Percentiles rank a stretch among this genome's conserved stretches.
Conservation (phyloP, 2,797 vertebrate species). For the Artibeus jamaicensis region DNA sequence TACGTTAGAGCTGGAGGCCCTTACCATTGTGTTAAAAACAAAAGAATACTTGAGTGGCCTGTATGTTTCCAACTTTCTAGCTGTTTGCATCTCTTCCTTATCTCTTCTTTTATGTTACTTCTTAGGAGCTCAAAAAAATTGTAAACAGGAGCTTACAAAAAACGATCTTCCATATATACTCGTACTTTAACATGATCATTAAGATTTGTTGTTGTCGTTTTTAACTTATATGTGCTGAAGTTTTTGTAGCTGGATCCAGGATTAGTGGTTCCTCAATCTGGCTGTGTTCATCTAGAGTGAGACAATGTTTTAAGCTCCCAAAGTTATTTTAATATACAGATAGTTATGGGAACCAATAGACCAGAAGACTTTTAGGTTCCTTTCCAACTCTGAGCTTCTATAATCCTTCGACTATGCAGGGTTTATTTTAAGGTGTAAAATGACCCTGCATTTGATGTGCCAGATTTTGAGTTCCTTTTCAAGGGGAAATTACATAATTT, state of each 20-base stretch:
- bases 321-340: not conserved
- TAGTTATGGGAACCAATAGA: not conserved
- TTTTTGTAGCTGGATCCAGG: not conserved
- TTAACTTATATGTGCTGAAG: not conserved
- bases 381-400: not conserved
- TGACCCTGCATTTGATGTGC: not conserved
- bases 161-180: not conserved
- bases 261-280: not conserved
- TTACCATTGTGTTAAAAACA: constrained; percentile 21
- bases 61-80: not conserved
- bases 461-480: not conserved
- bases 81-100: not conserved
- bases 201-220: not conserved
- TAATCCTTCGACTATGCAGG: not conserved
- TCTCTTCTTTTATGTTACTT: not conserved
- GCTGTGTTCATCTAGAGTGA: not conserved
- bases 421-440: not conserved
- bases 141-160: not conserved
- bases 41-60: not conserved
- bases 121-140: not conserved
- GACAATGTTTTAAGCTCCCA: not conserved
- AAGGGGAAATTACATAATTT: not conserved
- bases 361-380: not conserved
- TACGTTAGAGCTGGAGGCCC: not conserved
- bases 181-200: not conserved